Base-by-base conservation (phyloP, 2,797 vertebrate genomes). In the Halcyon smyrnensis region DNA sequence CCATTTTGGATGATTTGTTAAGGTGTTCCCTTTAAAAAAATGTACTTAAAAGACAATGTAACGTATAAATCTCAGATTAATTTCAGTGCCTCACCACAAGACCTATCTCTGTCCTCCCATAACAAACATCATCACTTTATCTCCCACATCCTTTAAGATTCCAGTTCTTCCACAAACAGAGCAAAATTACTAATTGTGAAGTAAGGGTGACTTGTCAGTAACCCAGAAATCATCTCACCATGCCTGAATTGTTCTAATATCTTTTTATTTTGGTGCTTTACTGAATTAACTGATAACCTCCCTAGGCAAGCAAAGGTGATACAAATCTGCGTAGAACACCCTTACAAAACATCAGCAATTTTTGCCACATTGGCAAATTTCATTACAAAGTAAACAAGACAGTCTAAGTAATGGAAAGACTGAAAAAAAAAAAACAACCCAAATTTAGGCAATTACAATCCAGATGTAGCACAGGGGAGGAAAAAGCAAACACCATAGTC, bases 81-180 rank as follows among this genome's bases (percentile, higher is more conserved):
- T 34, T 92, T 73, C 12, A 64, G 17, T 2, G 14, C 39, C 45
- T 91, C 70, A 89, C 62, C 37, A 50, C 79, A 85, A 79, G 62
- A 87, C 53, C 18, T 11, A 41, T 53, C 93, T 79, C 69, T 91
- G 54, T 89, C 70, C 74, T 93, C 32, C 32, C 74, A n/a, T 53
- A 80, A 34, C 45, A 94, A 43, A 54, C 5, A 12, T 15, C 54
- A 89, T 92, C 48, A 54, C 51, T 86, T 79, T 90, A 75, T 87
- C 84, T 95, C 92, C 78, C 77, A 84, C 92, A 37, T 39, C 75
- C 41, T 84, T 86, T 28, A 84, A 94, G 69, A n/a, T 91, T 74
- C 79, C 28, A 70, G 5, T 43, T 94, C 39, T 94, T 89, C 32
- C 70, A 89, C 43, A 91, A 59, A 88, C 57, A 74, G 45, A 62